Evolutionary conservation across 2,888 invertebrate species (phyloP).

Genomic region (Galeruca laticollis): DNA sequence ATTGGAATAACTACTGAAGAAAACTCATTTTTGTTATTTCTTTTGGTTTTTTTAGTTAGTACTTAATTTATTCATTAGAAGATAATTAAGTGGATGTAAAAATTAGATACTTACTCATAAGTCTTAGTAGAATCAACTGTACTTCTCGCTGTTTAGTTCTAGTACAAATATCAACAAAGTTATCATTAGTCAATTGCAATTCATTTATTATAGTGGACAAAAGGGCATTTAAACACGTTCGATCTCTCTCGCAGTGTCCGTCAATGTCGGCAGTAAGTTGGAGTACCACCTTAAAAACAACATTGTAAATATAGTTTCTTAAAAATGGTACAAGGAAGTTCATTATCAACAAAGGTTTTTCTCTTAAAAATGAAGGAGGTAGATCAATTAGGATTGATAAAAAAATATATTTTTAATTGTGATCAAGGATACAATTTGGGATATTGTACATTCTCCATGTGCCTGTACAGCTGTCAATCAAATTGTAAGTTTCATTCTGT

Average conservation of each 20-base stretch:
- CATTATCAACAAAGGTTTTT: background rate
- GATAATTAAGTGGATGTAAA: no score
- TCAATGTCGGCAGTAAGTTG: conserved; percentile 92
- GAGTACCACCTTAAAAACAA: conserved; percentile 77
- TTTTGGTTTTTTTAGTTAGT: no score
- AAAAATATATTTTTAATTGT: no score
- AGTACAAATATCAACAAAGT: conserved; percentile 70
- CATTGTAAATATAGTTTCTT: background rate
- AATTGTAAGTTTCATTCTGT: no score
- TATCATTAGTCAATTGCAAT: conserved; percentile 75
- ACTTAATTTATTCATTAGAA: no score
- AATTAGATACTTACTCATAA: conserved; percentile 84
- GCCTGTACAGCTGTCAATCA: no score
- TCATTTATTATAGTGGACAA: conserved; percentile 80
- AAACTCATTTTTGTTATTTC: no score
- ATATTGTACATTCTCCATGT: no score
- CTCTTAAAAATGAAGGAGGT: no score
- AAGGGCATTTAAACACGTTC: conserved; percentile 80
- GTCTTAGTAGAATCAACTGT: conserved; percentile 87
- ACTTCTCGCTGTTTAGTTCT: conserved; percentile 85
- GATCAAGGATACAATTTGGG: no score
- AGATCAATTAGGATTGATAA: no score
- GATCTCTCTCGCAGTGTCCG: conserved; percentile 84
- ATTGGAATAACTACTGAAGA: no score
- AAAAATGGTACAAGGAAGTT: background rate